Base-by-base conservation (phyloP, 1,140 invertebrate species). In the Acyrthosiphon pisum region DNA sequence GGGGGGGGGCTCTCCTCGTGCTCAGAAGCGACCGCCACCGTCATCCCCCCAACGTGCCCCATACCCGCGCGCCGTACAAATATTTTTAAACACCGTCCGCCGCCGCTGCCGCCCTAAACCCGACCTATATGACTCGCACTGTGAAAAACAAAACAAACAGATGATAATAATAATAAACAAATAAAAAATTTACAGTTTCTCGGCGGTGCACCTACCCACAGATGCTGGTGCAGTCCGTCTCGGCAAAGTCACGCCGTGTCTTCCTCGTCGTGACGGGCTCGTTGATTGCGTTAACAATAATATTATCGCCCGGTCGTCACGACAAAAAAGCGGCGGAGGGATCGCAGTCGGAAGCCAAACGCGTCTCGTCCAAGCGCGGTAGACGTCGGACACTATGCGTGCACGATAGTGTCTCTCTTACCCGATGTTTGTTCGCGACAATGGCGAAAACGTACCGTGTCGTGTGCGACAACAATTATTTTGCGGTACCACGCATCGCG, bases 1-100 rank as follows among this genome's bases (percentile, higher is more conserved):
- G 0, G 14, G 60, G 11, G 4, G 3, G 60, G 11, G 4, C n/a
- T n/a, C 30, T 76, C 60, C 48, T 37, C 44, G 26, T 18, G 53
- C 20, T 35, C 87, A 35, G 46, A 35, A 35, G 87, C 46, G 87
- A 53, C 35, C 46, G 46, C 48, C 87, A 53, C 41, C 48, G 50
- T 35, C 48, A 53, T 44, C 41, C n/a, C 41, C 37, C 44, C n/a
- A 46, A 18, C 90, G 46, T n/a, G 68, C 41, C 14, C 60, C 56
- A 8, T 37, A 26, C 83, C 60, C 44, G 7, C 18, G 56, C 26
- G 41, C 14, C 37, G 44, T 46, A 30, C 50, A 41, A 46, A 91
- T 91, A 76, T 76, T 91, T 91, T 76, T 91, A 92, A 92, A 83
- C 60, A 81, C 90, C 41, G 89, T 90, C 53, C 56, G 89, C 53